Percentiles rank a stretch among this genome's conserved stretches.
phyloP scores from a whole-genome alignment of 2,797 vertebrate genomes.

The Rhynchotus rufescens region DNA sequence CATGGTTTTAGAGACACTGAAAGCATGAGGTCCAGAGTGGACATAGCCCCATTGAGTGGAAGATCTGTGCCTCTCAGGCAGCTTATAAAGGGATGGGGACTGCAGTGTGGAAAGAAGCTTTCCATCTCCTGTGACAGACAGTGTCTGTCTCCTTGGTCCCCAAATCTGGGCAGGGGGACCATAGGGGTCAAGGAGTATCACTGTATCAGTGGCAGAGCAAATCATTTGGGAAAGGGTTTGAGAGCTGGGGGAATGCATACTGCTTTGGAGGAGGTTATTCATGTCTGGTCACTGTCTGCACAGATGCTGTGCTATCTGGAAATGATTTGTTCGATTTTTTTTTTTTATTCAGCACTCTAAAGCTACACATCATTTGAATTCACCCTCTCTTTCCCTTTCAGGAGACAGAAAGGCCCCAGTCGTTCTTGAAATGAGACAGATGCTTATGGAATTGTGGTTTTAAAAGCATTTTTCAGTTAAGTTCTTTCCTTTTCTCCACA shows the following conservation, averaged over 20 bases:
- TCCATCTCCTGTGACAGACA: not conserved
- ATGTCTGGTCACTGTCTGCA: slow-evolving; percentile 31
- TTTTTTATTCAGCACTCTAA: slow-evolving; percentile 42
- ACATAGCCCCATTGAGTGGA: fast-evolving
- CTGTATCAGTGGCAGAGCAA: fast-evolving
- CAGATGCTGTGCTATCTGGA: slow-evolving; percentile 29
- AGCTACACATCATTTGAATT: slow-evolving; percentile 67
- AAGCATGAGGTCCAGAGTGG: fast-evolving
- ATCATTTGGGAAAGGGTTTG: not conserved
- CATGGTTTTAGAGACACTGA: not conserved
- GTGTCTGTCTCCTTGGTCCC: not conserved
- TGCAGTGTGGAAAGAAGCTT: fast-evolving
- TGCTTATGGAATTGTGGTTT: slow-evolving; percentile 71
- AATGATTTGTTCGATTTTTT: not conserved
- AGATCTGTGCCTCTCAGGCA: not conserved
- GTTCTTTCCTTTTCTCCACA: slow-evolving; percentile 67
- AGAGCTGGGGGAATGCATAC: fast-evolving
- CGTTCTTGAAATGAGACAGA: slow-evolving; percentile 71
- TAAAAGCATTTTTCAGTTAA: slow-evolving; percentile 74
- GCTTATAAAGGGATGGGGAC: fast-evolving
- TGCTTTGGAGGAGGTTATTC: slow-evolving; percentile 30
- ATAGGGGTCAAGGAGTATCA: not conserved
- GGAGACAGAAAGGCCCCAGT: slow-evolving; percentile 66
- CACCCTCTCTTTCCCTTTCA: slow-evolving; percentile 53
- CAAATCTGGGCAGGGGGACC: fast-evolving